A percentile compares a stretch with the other conserved stretches of the same genome.
phyloP scores from a whole-genome alignment of 2,113 vertebrate genomes.

The Protomyctophum bolini region DNA sequence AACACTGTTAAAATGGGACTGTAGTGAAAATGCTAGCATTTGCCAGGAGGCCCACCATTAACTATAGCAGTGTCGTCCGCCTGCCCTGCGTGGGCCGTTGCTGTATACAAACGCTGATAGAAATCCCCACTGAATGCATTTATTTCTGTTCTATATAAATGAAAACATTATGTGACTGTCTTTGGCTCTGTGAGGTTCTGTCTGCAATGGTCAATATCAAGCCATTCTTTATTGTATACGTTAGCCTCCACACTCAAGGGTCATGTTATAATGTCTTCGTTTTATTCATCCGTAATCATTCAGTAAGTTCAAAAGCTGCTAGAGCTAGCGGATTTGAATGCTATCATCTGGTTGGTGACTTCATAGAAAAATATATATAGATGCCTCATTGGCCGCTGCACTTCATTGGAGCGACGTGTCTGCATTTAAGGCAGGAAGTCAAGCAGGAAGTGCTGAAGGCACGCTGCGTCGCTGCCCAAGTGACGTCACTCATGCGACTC shows the following conservation, averaged over 20 bases:
- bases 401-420: no score
- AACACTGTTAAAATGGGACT: no score
- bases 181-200: not conserved
- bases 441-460: no score
- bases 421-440: no score
- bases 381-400: no score
- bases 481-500: no score
- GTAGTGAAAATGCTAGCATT: no score
- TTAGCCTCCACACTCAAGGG: not conserved
- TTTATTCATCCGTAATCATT: slow-evolving; percentile 7
- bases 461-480: no score
- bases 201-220: not conserved
- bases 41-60: no score
- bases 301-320: slow-evolving; percentile 13
- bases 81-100: not conserved
- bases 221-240: not conserved
- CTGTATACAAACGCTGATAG: not conserved
- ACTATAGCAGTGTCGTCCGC: no score
- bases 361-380: no score
- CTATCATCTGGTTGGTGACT: no score
- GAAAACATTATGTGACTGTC: not conserved
- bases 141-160: not conserved
- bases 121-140: not conserved
- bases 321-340: not conserved
- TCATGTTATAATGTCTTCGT: not conserved